Percentiles rank a stretch among this genome's conserved stretches.
Evolutionary conservation across 2,888 invertebrate species (phyloP).

Genomic region (Peribatodes rhomboidaria): DNA sequence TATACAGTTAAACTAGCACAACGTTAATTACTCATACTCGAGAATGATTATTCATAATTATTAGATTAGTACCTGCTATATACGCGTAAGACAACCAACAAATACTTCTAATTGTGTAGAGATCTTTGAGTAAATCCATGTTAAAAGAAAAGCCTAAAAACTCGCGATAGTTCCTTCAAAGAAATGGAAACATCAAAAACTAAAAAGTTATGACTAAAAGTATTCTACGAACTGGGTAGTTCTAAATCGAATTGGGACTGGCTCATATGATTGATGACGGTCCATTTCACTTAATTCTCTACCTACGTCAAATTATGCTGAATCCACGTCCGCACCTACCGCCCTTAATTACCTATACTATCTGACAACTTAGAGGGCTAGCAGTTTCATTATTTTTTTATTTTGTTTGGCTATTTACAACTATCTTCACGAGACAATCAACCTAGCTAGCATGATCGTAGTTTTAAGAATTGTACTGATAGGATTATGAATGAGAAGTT

Average conservation of each 20-base stretch:
- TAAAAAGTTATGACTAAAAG: background rate
- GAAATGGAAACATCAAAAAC: background rate
- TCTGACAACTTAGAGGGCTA: background rate
- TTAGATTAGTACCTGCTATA: too few relatives aligned
- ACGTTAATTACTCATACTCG: too few relatives aligned
- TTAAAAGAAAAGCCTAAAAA: too few relatives aligned
- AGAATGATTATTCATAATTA: too few relatives aligned
- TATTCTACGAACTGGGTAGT: background rate
- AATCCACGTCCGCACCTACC: background rate
- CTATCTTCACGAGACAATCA: too few relatives aligned
- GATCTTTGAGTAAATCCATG: too few relatives aligned
- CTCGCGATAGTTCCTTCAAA: background rate
- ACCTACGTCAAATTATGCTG: conserved; percentile 1
- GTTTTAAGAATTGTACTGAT: too few relatives aligned
- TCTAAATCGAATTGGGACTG: conserved; percentile 5
- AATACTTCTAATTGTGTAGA: too few relatives aligned
- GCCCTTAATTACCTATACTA: background rate
- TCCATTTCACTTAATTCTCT: conserved; percentile 7
- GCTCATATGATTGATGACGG: conserved; percentile 4
- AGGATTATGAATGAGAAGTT: too few relatives aligned
- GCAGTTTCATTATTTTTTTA: background rate
- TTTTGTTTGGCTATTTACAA: background rate
- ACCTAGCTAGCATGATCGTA: too few relatives aligned
- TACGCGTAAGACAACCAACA: too few relatives aligned
- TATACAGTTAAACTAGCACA: too few relatives aligned